Percentiles rank a stretch among this genome's conserved stretches.
These are phyloP conservation scores for Leptatherina wallacei DNA, from an alignment of 2,797 vertebrate genomes.

Conservation along the genomic window DNA sequence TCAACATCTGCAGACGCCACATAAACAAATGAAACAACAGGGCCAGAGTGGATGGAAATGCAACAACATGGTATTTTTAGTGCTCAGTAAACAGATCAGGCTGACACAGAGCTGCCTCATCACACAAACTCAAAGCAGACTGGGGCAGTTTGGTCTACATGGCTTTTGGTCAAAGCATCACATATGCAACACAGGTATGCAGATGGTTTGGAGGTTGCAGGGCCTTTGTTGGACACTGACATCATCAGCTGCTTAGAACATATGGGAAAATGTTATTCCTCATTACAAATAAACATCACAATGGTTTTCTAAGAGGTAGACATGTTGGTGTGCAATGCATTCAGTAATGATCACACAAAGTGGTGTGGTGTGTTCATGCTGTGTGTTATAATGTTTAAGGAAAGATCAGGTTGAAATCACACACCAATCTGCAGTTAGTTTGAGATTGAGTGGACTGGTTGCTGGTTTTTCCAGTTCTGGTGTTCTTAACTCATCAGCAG, in stretches of 20 bases:
- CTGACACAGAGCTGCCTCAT: slow-evolving; percentile 47
- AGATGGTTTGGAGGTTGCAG: slow-evolving; percentile 18
- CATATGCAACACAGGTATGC: slow-evolving; percentile 15
- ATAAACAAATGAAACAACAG: slow-evolving; percentile 63
- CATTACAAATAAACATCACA: slow-evolving; percentile 1
- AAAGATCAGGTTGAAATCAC: neutral
- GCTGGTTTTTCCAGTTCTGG: slow-evolving; percentile 5
- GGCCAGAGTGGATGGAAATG: slow-evolving; percentile 55
- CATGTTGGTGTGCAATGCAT: neutral
- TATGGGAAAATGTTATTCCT: slow-evolving; percentile 14
- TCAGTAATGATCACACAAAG: neutral
- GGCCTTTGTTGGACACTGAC: slow-evolving; percentile 18
- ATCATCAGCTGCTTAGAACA: slow-evolving; percentile 2
- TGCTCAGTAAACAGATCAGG: slow-evolving; percentile 65
- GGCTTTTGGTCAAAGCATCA: slow-evolving; percentile 41
- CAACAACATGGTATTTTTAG: slow-evolving; percentile 72
- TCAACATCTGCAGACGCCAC: slow-evolving; percentile 55
- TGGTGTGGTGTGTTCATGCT: neutral
- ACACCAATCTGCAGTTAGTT: neutral
- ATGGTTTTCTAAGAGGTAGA: neutral
- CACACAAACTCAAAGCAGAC: slow-evolving; percentile 68
- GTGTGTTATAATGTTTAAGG: neutral
- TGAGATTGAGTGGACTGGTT: slow-evolving; percentile 7
- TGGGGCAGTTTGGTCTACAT: slow-evolving; percentile 22
- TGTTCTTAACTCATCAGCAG: slow-evolving; percentile 15